Conservation (phyloP, 2,113 vertebrate species). For the Genyomyrus donnyi region DNA sequence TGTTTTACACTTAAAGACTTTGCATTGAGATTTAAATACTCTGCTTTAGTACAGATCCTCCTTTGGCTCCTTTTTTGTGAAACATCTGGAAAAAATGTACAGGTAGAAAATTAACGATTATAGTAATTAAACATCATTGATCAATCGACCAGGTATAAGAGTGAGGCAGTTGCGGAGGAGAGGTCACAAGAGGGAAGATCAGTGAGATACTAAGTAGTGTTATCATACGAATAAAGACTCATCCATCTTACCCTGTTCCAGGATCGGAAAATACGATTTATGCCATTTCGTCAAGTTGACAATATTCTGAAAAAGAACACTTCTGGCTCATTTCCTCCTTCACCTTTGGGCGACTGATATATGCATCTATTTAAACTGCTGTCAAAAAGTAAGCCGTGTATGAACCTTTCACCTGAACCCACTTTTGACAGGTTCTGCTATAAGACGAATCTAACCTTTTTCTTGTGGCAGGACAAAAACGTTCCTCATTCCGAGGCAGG, state of each 20-base stretch:
- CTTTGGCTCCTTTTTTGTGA: neutral
- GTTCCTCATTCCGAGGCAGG: slow-evolving; percentile 26
- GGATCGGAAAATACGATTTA: neutral
- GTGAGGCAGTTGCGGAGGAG: too few relatives aligned
- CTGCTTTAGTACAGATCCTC: neutral
- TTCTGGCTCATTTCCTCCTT: neutral
- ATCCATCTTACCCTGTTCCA: neutral
- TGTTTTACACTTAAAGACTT: neutral
- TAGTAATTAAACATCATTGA: neutral
- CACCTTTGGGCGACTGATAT: neutral
- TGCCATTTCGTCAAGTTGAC: neutral
- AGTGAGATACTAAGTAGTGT: too few relatives aligned
- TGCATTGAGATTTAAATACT: neutral
- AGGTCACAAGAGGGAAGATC: neutral
- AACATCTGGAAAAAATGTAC: neutral
- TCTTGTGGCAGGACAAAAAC: slow-evolving; percentile 21
- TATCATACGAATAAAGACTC: neutral
- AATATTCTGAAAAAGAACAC: slow-evolving; percentile 1
- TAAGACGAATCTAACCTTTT: slow-evolving; percentile 33
- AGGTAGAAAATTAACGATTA: neutral
- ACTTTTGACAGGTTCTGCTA: neutral
- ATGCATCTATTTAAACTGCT: neutral
- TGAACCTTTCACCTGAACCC: too few relatives aligned
- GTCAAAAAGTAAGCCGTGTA: neutral
- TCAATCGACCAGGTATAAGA: neutral